Conservation (phyloP, 2,888 invertebrate genomes). For the Acholoe squamosa region DNA sequence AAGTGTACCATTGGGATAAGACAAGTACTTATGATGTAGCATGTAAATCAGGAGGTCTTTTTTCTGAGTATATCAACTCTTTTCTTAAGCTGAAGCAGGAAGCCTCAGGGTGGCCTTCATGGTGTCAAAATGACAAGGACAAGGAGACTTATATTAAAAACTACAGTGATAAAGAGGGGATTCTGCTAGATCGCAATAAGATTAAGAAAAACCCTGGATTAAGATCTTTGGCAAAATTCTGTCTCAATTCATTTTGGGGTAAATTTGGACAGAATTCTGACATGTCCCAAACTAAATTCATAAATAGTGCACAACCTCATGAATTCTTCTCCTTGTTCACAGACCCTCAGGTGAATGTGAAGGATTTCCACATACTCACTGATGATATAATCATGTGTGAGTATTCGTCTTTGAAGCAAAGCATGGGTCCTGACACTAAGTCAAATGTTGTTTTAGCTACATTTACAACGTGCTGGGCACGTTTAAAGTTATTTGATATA, state of each 20-base stretch:
- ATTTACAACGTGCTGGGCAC: too few relatives aligned
- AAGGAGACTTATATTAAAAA: slow-evolving; percentile 68
- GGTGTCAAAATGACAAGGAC: slow-evolving; percentile 79
- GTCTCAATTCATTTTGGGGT: slow-evolving; percentile 72
- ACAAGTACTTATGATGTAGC: slow-evolving; percentile 42
- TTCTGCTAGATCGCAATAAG: slow-evolving; percentile 67
- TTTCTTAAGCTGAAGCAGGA: slow-evolving; percentile 66
- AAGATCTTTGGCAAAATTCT: slow-evolving; percentile 71
- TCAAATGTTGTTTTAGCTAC: too few relatives aligned
- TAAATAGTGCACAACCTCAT: too few relatives aligned
- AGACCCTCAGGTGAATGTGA: too few relatives aligned
- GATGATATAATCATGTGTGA: too few relatives aligned
- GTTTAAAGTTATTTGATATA: too few relatives aligned
- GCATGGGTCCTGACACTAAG: too few relatives aligned
- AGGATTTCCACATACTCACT: too few relatives aligned
- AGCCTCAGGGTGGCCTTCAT: slow-evolving; percentile 80
- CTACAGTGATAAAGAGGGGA: slow-evolving; percentile 66
- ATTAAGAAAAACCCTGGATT: slow-evolving; percentile 73
- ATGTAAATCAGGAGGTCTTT: slow-evolving; percentile 29
- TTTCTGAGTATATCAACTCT: background rate
- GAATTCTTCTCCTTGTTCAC: too few relatives aligned
- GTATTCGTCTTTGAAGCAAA: too few relatives aligned
- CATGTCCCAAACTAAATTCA: too few relatives aligned
- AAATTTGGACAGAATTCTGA: slow-evolving; percentile 69
- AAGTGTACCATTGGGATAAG: slow-evolving; percentile 32